Evolutionary conservation across 2,797 vertebrate genomes (phyloP).

Genomic region (Hypotaenidia philippensis): DNA sequence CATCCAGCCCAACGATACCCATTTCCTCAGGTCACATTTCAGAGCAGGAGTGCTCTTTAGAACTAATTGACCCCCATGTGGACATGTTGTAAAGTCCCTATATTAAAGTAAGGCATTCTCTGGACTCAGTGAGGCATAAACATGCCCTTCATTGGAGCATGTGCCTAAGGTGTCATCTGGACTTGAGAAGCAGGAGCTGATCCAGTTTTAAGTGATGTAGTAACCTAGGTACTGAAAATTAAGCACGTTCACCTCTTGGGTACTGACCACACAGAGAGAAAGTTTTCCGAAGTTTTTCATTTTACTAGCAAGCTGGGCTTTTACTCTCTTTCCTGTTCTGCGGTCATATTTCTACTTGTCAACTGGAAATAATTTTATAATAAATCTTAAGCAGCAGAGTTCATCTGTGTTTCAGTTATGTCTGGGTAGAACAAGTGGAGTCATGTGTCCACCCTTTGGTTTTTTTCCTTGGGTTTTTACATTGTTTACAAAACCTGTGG

Average conservation of each 20-base stretch:
- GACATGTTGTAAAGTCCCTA: neutral
- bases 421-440: neutral
- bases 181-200: neutral
- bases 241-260: fast-evolving
- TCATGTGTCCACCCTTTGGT: neutral
- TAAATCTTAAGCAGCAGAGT: neutral
- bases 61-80: neutral
- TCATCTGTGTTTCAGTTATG: neutral
- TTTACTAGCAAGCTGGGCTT: neutral
- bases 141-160: neutral
- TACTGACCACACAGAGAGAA: neutral
- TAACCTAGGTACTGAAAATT: neutral
- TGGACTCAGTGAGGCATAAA: neutral
- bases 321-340: neutral
- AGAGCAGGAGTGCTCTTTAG: neutral
- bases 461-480: neutral
- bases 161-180: neutral
- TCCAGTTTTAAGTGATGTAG: neutral
- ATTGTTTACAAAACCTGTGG: neutral
- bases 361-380: neutral
- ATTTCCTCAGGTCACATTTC: neutral
- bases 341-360: neutral
- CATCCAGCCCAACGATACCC: neutral
- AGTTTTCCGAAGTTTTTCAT: neutral
- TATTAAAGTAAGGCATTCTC: neutral